Percentiles rank a stretch among this genome's conserved stretches.
phyloP scores from a whole-genome alignment of 2,797 vertebrate genomes.

The Orientallactaga sibirica region DNA sequence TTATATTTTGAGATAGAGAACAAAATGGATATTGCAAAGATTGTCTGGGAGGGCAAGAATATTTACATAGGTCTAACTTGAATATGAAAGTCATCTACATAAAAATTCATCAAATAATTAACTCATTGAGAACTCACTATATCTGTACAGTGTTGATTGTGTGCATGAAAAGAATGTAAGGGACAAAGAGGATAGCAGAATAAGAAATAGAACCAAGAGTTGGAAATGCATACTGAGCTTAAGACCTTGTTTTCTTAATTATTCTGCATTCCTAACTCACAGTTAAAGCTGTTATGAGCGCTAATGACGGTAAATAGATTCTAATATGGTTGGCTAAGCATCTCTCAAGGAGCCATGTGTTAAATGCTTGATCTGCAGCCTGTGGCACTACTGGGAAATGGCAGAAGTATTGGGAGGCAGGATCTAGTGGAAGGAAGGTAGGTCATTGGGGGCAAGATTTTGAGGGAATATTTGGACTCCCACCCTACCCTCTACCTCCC shows the following conservation, averaged over 20 bases:
- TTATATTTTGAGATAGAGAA: not conserved
- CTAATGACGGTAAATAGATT: not conserved
- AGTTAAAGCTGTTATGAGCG: not conserved
- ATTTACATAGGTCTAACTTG: not conserved
- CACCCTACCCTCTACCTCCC: too few relatives aligned
- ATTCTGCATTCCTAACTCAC: not conserved
- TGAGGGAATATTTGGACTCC: too few relatives aligned
- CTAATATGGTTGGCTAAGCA: not conserved
- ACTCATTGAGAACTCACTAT: not conserved
- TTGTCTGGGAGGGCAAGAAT: accelerated
- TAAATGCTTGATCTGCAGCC: not conserved
- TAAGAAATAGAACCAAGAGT: not conserved
- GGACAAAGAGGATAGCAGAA: not conserved
- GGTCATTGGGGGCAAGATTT: accelerated
- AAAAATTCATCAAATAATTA: not conserved
- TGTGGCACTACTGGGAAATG: too few relatives aligned
- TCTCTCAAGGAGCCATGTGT: too few relatives aligned
- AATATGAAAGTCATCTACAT: not conserved
- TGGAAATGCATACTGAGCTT: not conserved
- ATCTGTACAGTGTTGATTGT: not conserved
- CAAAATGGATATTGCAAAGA: not conserved
- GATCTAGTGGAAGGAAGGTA: not conserved
- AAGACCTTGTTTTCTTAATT: not conserved
- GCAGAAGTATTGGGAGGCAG: not conserved
- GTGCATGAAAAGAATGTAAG: not conserved